Evolutionary conservation across 1,140 invertebrate species (phyloP).

Genomic region (Papilio machaon): DNA sequence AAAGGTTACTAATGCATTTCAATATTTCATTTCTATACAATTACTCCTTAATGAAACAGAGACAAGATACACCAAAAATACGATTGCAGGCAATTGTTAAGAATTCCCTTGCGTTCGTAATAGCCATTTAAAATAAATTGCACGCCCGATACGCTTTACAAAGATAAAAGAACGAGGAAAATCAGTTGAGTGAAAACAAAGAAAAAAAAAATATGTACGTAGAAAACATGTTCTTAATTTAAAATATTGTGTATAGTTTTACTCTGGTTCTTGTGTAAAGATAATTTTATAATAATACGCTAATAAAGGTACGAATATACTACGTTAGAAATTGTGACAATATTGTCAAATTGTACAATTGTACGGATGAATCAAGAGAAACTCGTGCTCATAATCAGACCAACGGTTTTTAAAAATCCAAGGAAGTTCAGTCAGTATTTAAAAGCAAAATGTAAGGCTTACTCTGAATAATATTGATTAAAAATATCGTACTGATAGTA

Average conservation of each 20-base stretch:
- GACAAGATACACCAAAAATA: conserved; percentile 30
- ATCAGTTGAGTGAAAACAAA: conserved; percentile 31
- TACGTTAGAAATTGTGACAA: too few species aligned
- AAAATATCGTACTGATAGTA: too few species aligned
- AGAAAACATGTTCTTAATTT: neutral
- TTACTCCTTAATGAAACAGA: conserved; percentile 28
- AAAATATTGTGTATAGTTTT: neutral
- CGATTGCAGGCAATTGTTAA: conserved; percentile 35
- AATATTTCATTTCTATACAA: conserved; percentile 35
- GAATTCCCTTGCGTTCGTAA: conserved; percentile 30
- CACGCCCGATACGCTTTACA: conserved; percentile 33
- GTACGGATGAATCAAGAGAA: too few species aligned
- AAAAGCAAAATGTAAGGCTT: too few species aligned
- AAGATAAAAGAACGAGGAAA: conserved; percentile 31
- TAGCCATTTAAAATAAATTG: conserved; percentile 37
- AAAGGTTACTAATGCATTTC: neutral
- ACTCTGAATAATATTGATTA: too few species aligned
- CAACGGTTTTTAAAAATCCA: too few species aligned
- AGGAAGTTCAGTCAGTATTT: too few species aligned
- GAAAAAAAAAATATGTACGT: conserved; percentile 16
- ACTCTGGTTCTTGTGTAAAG: neutral
- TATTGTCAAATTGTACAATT: too few species aligned
- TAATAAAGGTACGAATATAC: too few species aligned
- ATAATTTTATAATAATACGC: too few species aligned
- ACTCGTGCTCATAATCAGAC: too few species aligned